Conservation (phyloP, 35 echinoderm and acorn worm species). For the Antedon bifida region DNA sequence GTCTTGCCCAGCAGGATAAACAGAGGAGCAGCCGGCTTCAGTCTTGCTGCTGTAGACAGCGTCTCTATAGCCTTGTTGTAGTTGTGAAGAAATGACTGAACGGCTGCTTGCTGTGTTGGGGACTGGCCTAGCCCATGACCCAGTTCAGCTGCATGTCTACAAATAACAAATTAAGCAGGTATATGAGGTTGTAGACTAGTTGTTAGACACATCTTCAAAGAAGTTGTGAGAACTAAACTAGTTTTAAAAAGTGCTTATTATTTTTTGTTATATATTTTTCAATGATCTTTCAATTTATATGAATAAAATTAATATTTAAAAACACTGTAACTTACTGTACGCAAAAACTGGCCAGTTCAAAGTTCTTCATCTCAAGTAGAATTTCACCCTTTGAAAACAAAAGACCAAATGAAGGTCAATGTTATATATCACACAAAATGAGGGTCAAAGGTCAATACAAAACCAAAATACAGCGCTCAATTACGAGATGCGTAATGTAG, state of each 20-base stretch:
- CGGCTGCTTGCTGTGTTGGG: slow-evolving; percentile 92
- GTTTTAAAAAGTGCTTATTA: too few relatives aligned
- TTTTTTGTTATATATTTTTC: not conserved
- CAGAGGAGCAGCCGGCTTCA: slow-evolving; percentile 56
- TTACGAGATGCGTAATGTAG: too few relatives aligned
- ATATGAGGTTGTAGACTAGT: too few relatives aligned
- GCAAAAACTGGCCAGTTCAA: slow-evolving; percentile 96
- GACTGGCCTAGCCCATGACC: slow-evolving; percentile 81
- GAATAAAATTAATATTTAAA: not conserved
- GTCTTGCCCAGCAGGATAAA: slow-evolving; percentile 97
- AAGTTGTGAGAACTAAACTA: too few relatives aligned
- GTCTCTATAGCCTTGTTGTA: slow-evolving; percentile 78
- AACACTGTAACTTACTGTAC: slow-evolving; percentile 45
- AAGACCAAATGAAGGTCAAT: not conserved
- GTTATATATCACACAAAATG: too few relatives aligned
- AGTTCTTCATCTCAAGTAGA: slow-evolving; percentile 86
- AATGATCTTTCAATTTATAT: not conserved
- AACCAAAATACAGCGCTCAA: too few relatives aligned
- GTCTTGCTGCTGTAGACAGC: slow-evolving; percentile 45
- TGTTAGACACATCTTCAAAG: too few relatives aligned
- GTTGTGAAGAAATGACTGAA: slow-evolving; percentile 90
- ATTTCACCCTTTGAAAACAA: slow-evolving; percentile 36
- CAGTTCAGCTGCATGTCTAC: slow-evolving; percentile 88
- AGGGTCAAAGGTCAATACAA: too few relatives aligned
- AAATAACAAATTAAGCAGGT: not conserved